Conservation (phyloP, 2,888 invertebrate species). For the Drosophila recens region DNA sequence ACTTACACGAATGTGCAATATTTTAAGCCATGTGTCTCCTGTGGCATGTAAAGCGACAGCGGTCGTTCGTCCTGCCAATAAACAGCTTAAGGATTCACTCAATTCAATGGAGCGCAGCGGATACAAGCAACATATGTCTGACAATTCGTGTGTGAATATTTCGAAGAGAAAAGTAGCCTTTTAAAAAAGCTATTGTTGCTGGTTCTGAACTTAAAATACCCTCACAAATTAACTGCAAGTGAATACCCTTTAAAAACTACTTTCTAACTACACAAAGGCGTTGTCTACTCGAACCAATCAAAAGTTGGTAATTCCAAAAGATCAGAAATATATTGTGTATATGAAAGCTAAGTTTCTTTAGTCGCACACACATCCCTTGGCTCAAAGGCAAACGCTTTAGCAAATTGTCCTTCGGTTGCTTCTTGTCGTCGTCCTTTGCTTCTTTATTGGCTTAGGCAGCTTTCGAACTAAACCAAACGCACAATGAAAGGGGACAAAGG, state of each 20-base stretch:
- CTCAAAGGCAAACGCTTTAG: slow-evolving; percentile 53
- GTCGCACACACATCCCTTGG: slow-evolving; percentile 13
- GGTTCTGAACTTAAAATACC: slow-evolving; percentile 2
- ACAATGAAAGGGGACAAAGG: slow-evolving; percentile 61
- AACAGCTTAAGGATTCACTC: slow-evolving; percentile 49
- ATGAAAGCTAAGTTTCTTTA: slow-evolving; percentile 5
- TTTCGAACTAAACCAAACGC: slow-evolving; percentile 53
- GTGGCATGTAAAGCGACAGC: slow-evolving; percentile 22
- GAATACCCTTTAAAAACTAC: neutral
- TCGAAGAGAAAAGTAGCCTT: slow-evolving; percentile 29
- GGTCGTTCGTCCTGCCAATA: slow-evolving; percentile 42
- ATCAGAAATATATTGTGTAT: slow-evolving; percentile 7
- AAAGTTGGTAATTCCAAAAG: slow-evolving; percentile 8
- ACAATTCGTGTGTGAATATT: slow-evolving; percentile 67
- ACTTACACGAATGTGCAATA: neutral
- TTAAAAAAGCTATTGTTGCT: slow-evolving; percentile 17
- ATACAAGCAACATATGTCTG: slow-evolving; percentile 57
- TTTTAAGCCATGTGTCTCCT: slow-evolving; percentile 16
- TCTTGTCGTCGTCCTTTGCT: slow-evolving; percentile 47
- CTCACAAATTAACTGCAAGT: neutral
- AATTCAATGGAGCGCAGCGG: slow-evolving; percentile 51
- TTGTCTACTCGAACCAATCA: slow-evolving; percentile 3
- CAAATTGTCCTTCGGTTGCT: slow-evolving; percentile 48
- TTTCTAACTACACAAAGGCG: no score
- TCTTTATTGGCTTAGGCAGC: slow-evolving; percentile 71